Evolutionary conservation across 2,113 vertebrate genomes (phyloP).

Genomic region (Baryphthengus martii): DNA sequence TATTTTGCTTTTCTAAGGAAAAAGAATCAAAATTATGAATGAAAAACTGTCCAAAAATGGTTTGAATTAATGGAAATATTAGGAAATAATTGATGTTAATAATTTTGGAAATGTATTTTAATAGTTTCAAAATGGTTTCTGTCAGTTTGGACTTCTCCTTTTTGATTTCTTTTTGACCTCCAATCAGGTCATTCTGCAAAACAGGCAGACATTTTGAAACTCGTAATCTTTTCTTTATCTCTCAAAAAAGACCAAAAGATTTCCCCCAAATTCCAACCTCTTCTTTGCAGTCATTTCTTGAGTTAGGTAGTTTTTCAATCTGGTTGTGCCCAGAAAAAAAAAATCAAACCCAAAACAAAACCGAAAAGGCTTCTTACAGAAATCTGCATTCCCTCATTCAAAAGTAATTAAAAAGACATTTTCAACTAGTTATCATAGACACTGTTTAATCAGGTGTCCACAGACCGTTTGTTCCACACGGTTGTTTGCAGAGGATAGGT

Average conservation of each 20-base stretch:
- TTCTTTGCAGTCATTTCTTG: neutral
- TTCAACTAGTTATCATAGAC: neutral
- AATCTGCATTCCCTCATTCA: neutral
- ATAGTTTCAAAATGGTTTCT: neutral
- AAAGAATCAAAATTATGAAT: neutral
- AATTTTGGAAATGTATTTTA: neutral
- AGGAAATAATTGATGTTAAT: neutral
- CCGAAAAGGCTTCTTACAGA: neutral
- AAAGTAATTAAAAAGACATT: slow-evolving; percentile 25
- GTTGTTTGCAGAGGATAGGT: slow-evolving; percentile 2
- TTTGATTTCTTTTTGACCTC: neutral
- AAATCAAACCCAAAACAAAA: neutral
- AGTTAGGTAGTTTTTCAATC: neutral
- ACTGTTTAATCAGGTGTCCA: slow-evolving; percentile 38
- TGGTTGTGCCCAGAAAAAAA: neutral
- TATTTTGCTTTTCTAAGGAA: neutral
- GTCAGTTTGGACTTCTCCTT: neutral
- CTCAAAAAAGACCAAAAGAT: neutral
- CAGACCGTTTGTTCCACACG: neutral
- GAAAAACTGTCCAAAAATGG: neutral
- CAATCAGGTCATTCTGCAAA: neutral
- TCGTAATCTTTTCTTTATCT: neutral
- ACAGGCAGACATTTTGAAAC: neutral
- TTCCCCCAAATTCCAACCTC: neutral
- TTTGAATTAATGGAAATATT: neutral